phyloP scores from a whole-genome alignment of 1,140 invertebrate species.

The Berghia stephanieae region DNA sequence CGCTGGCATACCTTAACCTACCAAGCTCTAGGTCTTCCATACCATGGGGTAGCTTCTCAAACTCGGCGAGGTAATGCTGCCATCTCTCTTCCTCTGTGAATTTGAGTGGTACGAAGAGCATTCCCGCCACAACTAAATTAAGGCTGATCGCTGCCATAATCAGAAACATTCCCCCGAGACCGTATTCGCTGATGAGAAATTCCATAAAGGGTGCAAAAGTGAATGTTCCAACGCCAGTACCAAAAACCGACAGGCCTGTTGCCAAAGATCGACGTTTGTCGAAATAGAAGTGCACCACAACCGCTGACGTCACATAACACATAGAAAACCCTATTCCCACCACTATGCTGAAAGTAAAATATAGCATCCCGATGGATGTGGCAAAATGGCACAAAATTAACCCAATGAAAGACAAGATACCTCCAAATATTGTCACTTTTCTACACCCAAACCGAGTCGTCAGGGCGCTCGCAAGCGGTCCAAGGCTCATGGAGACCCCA shows the following conservation, averaged over 20 bases:
- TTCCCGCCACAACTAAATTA: slow-evolving; percentile 80
- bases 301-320: slow-evolving; percentile 79
- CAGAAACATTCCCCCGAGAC: slow-evolving; percentile 74
- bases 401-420: slow-evolving; percentile 78
- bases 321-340: slow-evolving; percentile 87
- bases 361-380: slow-evolving; percentile 71
- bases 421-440: slow-evolving; percentile 79
- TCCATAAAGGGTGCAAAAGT: slow-evolving; percentile 61
- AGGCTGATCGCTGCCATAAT: slow-evolving; percentile 83
- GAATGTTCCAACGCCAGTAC: slow-evolving; percentile 65
- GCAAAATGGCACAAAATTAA: slow-evolving; percentile 80
- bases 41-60: slow-evolving; percentile 50
- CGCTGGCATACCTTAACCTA: slow-evolving; percentile 32
- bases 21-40: slow-evolving; percentile 31
- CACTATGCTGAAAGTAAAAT: slow-evolving; percentile 85
- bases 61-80: slow-evolving; percentile 46
- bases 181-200: slow-evolving; percentile 59
- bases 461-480: slow-evolving; percentile 87
- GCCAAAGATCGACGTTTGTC: slow-evolving; percentile 89
- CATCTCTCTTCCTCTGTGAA: slow-evolving; percentile 51
- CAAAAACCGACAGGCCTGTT: slow-evolving; percentile 81
- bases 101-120: slow-evolving; percentile 80
- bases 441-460: slow-evolving; percentile 86
- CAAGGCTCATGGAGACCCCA: slow-evolving; percentile 73
- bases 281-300: slow-evolving; percentile 89